Conservation (phyloP, 2,797 vertebrate species). For the Spheniscus humboldti region DNA sequence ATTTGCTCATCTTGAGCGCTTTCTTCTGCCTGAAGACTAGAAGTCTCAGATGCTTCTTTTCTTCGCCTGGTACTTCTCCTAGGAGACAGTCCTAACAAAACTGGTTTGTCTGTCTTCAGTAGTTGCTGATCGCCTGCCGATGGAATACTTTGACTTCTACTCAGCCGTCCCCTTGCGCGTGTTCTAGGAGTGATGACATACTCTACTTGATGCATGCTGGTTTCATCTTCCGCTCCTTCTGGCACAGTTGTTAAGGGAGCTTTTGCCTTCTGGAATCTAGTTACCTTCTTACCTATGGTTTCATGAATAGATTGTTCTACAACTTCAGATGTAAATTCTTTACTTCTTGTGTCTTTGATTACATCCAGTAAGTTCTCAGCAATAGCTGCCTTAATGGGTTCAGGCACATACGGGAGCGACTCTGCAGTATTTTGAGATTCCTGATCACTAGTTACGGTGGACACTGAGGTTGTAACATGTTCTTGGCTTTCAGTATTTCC, state of each 20-base stretch:
- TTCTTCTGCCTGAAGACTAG: background rate
- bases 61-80: conserved; percentile 60
- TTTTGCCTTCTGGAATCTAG: conserved; percentile 30
- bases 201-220: background rate
- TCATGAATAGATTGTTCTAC: conserved; percentile 61
- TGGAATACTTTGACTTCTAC: background rate
- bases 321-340: conserved; percentile 67
- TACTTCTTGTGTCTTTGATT: conserved; percentile 77
- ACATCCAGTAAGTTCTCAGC: conserved; percentile 75
- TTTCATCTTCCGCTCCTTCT: conserved; percentile 31
- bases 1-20: conserved; percentile 22
- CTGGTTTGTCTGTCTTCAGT: background rate
- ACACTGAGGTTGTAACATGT: conserved; percentile 22
- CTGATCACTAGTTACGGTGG: conserved; percentile 52
- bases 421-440: conserved; percentile 62
- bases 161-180: conserved; percentile 20
- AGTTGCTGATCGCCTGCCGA: background rate
- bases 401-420: conserved; percentile 73
- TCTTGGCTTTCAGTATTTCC: background rate
- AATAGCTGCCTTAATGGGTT: conserved; percentile 74
- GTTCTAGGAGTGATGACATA: conserved; percentile 52
- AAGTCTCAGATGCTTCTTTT: conserved; percentile 13
- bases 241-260: background rate
- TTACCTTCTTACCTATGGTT: conserved; percentile 54
- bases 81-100: background rate